Evolutionary conservation across 2,888 invertebrate genomes (phyloP).

Genomic region (Furcula furcula): DNA sequence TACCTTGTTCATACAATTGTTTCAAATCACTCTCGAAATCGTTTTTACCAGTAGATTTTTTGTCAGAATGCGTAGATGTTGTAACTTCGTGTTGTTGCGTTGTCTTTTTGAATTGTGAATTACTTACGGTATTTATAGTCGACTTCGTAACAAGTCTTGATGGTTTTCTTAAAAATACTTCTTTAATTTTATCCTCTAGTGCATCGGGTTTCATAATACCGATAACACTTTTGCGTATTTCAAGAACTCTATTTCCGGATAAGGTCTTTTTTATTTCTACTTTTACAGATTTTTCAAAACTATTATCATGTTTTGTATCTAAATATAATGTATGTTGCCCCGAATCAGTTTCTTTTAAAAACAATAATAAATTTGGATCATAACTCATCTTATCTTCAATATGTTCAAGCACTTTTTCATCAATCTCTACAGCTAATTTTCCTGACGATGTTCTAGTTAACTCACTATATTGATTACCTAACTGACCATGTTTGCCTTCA

Average conservation of each 20-base stretch:
- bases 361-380: constrained; percentile 26
- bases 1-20: constrained; percentile 15
- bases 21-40: constrained; percentile 9
- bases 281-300: constrained; percentile 13
- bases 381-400: constrained; percentile 34
- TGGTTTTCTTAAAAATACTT: not conserved
- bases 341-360: constrained; percentile 33
- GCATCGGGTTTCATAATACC: not conserved
- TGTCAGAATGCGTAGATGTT: not conserved
- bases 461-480: constrained; percentile 18
- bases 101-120: not conserved
- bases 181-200: not conserved
- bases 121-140: not conserved
- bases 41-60: not conserved
- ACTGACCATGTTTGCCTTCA: constrained; percentile 12
- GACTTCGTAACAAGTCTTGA: not conserved
- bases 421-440: constrained; percentile 36
- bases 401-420: constrained; percentile 36
- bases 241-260: constrained; percentile 33
- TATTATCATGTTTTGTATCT: constrained; percentile 13
- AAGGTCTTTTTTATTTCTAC: constrained; percentile 26
- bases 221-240: constrained; percentile 27
- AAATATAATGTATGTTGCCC: constrained; percentile 36
- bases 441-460: constrained; percentile 37
- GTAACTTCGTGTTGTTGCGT: too few species aligned